Conservation (phyloP, 1,140 invertebrate genomes). For the Phocides pigmalion region DNA sequence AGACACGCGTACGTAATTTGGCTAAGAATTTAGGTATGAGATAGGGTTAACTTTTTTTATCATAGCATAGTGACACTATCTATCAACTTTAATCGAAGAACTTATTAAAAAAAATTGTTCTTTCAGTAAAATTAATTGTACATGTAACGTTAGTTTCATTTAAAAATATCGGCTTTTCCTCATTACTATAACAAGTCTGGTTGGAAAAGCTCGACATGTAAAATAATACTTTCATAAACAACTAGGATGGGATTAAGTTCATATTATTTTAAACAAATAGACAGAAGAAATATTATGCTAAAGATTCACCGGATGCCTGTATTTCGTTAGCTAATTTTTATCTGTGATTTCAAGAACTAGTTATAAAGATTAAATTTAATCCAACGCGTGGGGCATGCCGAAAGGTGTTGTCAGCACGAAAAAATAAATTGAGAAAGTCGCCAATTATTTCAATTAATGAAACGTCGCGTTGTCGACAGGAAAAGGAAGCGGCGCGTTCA, state of each 20-base stretch:
- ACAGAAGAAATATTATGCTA: not conserved
- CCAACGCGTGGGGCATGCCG: conserved; percentile 33
- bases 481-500: conserved; percentile 67
- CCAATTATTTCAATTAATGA: conserved; percentile 81
- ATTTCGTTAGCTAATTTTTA: conserved; percentile 28
- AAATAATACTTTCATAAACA: too few species aligned
- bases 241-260: too few species aligned
- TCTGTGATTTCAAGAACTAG: conserved; percentile 27
- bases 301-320: not conserved
- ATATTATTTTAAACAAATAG: not conserved
- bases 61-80: too few species aligned
- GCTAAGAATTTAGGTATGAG: not conserved
- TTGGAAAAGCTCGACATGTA: too few species aligned
- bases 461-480: conserved; percentile 73
- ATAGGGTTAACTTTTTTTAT: not conserved
- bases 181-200: too few species aligned
- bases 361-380: conserved; percentile 22
- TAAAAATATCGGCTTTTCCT: too few species aligned
- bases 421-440: conserved; percentile 63
- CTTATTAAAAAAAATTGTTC: too few species aligned
- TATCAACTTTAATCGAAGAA: too few species aligned
- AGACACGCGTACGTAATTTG: not conserved
- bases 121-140: too few species aligned
- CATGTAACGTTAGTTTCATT: too few species aligned
- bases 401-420: conserved; percentile 66